Percentiles rank a stretch among this genome's conserved stretches.
Evolutionary conservation across 2,113 vertebrate genomes (phyloP).

Genomic region (Gymnocephalus cernua): DNA sequence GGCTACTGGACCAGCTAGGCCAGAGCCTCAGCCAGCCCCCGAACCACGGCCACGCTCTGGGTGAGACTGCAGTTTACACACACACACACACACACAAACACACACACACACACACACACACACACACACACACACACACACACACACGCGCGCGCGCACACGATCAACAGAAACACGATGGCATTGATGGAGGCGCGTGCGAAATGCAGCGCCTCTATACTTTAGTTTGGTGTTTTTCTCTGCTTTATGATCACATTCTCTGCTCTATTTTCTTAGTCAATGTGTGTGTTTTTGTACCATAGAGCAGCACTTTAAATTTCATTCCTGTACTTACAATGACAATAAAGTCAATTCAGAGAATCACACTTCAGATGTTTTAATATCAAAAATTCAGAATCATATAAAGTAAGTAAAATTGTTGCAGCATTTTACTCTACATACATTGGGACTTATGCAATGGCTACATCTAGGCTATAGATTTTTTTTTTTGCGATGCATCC

Average conservation of each 20-base stretch:
- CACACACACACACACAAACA: not conserved
- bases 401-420: not conserved
- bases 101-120: not conserved
- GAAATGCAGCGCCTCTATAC: too few relatives aligned
- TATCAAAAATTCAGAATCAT: not conserved
- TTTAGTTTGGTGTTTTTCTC: too few relatives aligned
- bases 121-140: not conserved
- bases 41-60: slow-evolving; percentile 83
- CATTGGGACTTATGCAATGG: not conserved
- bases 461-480: not conserved
- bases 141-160: not conserved
- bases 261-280: too few relatives aligned
- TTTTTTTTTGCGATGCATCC: not conserved
- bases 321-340: too few relatives aligned
- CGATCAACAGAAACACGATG: not conserved
- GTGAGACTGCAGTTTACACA: slow-evolving; percentile 78
- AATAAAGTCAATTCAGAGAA: not conserved
- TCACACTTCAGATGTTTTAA: not conserved
- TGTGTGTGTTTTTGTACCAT: too few relatives aligned
- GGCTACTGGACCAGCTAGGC: slow-evolving; percentile 94
- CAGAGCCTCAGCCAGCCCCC: slow-evolving; percentile 88
- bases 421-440: not conserved
- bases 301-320: too few relatives aligned
- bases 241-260: too few relatives aligned
- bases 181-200: too few relatives aligned